Evolutionary conservation across 2,888 invertebrate genomes (phyloP), one percentile per base, ranked within the genome.

Genomic region (Megalurothrips usitatus): DNA sequence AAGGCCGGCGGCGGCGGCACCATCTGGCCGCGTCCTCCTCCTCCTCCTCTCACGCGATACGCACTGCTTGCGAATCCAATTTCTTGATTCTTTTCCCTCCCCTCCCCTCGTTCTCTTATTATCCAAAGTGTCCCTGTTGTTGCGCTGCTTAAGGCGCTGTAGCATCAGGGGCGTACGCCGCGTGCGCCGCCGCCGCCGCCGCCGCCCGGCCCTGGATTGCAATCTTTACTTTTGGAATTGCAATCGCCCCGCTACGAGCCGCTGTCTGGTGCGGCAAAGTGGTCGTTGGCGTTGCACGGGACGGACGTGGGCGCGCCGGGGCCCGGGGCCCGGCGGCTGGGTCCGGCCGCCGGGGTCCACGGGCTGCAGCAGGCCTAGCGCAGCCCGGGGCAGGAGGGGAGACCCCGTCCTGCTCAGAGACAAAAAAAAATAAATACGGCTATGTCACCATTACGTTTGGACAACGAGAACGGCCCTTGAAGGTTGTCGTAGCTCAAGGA

Each of bases 221-320:
- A 75, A 75, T 75, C 68, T 75, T 75, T 75, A 75, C 68, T 75
- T 75, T 75, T 23, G 68, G 68, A 26, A 75, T 75, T 75, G 68
- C 68, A 26, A 12, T 26, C 23, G n/a, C 52, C 52, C 52, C 52
- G 14, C 52, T 52, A 19, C 58, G 2, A 43, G 34, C 34, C 34
- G 34, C 34, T 43, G 34, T 43, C 34, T 75, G 68, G 23, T 75
- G 68, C 23, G 26, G 68, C 26, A 75, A 75, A 75, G 68, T 75
- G 68, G 68, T 75, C 68, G 68, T 75, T 75, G 68, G 23, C 68
- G 68, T 75, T 75, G 68, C 68, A 75, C 68, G 34, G 34, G 34
- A 43, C 34, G 34, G 34, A 43, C 34, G 34, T 43, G 34, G 34
- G 34, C 34, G 34, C 2, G 34, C n/a, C n/a, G n/a, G n/a, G n/a